These are phyloP conservation scores for Steinernema khuongi DNA, from an alignment of 1,140 invertebrate species.

Conservation along the genomic window DNA sequence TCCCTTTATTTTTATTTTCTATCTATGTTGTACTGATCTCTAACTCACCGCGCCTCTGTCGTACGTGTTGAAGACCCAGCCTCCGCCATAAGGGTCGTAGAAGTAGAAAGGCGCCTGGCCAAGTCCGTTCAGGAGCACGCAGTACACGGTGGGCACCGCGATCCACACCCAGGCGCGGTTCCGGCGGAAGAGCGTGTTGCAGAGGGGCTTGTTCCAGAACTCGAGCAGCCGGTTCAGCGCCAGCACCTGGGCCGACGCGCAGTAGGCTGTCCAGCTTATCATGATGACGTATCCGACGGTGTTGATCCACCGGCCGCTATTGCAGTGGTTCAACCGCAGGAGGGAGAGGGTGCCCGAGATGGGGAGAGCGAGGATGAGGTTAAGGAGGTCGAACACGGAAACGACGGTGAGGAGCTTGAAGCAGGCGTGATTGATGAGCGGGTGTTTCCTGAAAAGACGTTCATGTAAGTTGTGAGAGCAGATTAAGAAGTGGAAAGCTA, in stretches of 20 bases:
- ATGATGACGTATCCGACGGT: neutral
- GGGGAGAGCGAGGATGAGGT: neutral
- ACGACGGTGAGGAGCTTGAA: slow-evolving; percentile 7
- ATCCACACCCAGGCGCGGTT: neutral
- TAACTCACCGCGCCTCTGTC: neutral
- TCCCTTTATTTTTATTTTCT: too few relatives aligned
- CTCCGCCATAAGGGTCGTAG: neutral
- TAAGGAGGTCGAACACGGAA: neutral
- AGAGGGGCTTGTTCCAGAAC: neutral
- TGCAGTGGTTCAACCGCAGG: neutral
- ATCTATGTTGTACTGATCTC: too few relatives aligned
- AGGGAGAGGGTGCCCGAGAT: neutral
- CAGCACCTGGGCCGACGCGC: neutral
- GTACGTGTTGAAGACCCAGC: neutral
- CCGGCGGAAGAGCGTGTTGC: neutral
- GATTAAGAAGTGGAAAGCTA: too few relatives aligned
- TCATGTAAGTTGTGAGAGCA: too few relatives aligned
- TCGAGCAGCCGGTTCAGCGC: neutral
- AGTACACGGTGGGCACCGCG: neutral
- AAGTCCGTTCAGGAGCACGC: neutral
- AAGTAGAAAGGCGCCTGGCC: neutral
- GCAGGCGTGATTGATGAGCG: neutral
- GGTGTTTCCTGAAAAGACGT: neutral
- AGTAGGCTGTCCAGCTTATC: neutral
- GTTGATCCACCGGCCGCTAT: neutral